These are phyloP conservation scores for Propithecus deckenii DNA, from an alignment of 2,797 vertebrate genomes.

Conservation along the genomic window DNA sequence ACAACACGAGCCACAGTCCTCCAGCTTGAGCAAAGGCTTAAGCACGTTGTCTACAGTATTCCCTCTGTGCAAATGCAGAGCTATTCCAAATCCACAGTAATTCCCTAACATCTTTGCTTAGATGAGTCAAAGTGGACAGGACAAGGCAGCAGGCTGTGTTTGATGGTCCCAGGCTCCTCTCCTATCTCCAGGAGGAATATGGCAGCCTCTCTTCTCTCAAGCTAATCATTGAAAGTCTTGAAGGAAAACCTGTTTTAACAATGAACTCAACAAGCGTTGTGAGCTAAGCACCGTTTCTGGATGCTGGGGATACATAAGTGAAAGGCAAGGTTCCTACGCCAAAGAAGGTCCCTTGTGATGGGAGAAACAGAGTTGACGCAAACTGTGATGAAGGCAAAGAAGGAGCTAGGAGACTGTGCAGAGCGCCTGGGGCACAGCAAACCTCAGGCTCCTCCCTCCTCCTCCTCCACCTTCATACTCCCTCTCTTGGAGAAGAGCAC, in stretches of 20 bases:
- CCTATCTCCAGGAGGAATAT: not conserved
- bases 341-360: not conserved
- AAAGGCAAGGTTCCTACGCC: not conserved
- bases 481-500: not conserved
- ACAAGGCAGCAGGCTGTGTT: not conserved
- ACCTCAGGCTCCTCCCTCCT: too few relatives aligned
- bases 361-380: not conserved
- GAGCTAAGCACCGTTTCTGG: not conserved
- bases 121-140: not conserved
- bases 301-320: not conserved
- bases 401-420: not conserved
- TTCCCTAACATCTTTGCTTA: not conserved
- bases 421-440: not conserved
- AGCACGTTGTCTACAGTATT: not conserved
- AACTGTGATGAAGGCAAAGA: not conserved
- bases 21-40: not conserved
- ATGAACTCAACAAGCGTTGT: not conserved
- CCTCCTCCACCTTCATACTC: not conserved
- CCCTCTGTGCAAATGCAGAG: not conserved
- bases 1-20: not conserved
- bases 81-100: not conserved
- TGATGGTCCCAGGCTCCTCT: not conserved
- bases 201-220: not conserved
- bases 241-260: constrained; percentile 28
- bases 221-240: constrained; percentile 16